These are phyloP conservation scores for Pantherophis vulpinus DNA, from an alignment of 2,797 vertebrate genomes.

Conservation along the genomic window DNA sequence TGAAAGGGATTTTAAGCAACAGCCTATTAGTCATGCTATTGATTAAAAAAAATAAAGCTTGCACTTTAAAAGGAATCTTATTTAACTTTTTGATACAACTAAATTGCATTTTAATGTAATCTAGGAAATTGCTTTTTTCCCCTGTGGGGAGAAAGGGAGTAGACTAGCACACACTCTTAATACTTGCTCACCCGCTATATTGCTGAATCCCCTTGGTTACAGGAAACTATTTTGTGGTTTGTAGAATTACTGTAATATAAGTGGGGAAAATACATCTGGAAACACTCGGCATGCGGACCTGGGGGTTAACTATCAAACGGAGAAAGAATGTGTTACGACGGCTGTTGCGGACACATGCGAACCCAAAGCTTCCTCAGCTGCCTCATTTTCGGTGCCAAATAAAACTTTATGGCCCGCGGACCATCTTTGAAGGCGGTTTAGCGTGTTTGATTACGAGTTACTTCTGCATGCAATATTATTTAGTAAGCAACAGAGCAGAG, in stretches of 20 bases:
- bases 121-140: not conserved
- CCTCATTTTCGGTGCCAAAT: not conserved
- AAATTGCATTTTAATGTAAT: not conserved
- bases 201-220: not conserved
- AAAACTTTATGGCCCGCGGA: not conserved
- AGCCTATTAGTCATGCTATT: not conserved
- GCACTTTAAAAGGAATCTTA: not conserved
- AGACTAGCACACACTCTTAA: too few species aligned
- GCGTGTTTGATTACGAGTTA: not conserved
- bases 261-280: not conserved
- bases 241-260: not conserved
- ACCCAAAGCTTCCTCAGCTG: not conserved
- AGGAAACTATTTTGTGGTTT: not conserved
- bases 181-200: not conserved
- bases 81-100: not conserved
- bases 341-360: not conserved
- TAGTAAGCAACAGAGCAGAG: not conserved
- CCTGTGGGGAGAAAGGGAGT: not conserved
- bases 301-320: not conserved
- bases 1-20: not conserved
- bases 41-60: not conserved
- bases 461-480: not conserved
- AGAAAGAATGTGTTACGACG: not conserved
- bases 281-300: not conserved
- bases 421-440: not conserved